These are phyloP conservation scores for Tuberolachnus salignus DNA, from an alignment of 2,888 invertebrate species.

Conservation along the genomic window DNA sequence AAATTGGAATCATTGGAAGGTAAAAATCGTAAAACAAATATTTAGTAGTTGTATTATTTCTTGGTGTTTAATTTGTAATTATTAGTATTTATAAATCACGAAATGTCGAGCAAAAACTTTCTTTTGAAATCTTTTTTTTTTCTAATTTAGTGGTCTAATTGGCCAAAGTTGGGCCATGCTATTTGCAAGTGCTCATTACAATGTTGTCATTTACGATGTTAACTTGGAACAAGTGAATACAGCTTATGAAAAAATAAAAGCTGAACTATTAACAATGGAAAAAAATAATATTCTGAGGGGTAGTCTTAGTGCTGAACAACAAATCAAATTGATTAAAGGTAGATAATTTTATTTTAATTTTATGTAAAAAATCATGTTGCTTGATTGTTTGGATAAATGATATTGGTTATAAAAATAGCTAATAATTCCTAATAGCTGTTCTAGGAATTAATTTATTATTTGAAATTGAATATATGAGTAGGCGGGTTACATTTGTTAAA, in stretches of 20 bases:
- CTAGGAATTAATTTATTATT: no score
- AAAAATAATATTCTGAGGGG: slow-evolving; percentile 78
- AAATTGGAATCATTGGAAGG: slow-evolving; percentile 53
- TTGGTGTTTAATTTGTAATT: background rate
- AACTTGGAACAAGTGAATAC: slow-evolving; percentile 74
- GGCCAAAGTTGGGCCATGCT: slow-evolving; percentile 98
- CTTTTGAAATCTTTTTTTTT: background rate
- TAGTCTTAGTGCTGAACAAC: slow-evolving; percentile 74
- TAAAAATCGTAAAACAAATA: slow-evolving; percentile 2
- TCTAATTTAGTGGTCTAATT: slow-evolving; percentile 81
- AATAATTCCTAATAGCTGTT: no score
- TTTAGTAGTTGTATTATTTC: background rate
- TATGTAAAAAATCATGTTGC: no score
- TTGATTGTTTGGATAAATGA: no score
- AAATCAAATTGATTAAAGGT: slow-evolving; percentile 79
- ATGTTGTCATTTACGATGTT: slow-evolving; percentile 86
- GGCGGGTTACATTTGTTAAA: slow-evolving; percentile 58
- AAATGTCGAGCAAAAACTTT: background rate
- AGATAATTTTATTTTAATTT: background rate
- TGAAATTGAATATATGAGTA: no score
- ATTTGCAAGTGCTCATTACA: slow-evolving; percentile 89
- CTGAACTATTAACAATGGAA: slow-evolving; percentile 76
- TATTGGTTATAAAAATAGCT: no score
- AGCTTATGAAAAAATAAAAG: slow-evolving; percentile 76
- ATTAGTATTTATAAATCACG: background rate